Evolutionary conservation across 2,113 vertebrate genomes (phyloP).

Genomic region (Phocoena sinus): DNA sequence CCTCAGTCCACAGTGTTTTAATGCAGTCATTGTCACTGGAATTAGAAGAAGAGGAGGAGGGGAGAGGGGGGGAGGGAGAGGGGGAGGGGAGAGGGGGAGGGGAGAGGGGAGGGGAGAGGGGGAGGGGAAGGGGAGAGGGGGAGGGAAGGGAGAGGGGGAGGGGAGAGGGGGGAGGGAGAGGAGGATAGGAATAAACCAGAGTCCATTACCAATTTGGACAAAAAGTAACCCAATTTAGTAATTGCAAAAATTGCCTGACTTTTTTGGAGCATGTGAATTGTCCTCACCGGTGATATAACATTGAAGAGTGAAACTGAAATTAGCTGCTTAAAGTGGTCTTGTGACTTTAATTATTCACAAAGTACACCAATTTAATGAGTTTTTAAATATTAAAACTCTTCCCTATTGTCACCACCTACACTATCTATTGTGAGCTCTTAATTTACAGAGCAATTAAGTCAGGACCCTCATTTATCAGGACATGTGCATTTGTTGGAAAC

Average conservation of each 20-base stretch:
- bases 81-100: background rate
- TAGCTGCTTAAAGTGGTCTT: slow-evolving; percentile 80
- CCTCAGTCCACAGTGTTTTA: background rate
- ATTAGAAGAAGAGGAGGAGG: background rate
- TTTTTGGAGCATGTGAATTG: slow-evolving; percentile 61
- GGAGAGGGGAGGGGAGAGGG: too few species aligned
- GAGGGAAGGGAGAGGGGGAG: too few species aligned
- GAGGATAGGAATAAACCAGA: background rate
- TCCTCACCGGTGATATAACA: slow-evolving; percentile 77
- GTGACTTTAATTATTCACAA: slow-evolving; percentile 88
- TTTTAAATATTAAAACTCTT: slow-evolving; percentile 99
- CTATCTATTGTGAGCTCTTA: slow-evolving; percentile 89
- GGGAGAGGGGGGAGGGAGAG: too few species aligned
- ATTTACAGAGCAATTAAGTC: slow-evolving; percentile 99
- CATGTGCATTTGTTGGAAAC: slow-evolving; percentile 92
- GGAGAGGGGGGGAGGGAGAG: too few species aligned
- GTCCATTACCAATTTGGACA: background rate
- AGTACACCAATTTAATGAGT: slow-evolving; percentile 94
- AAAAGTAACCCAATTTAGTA: slow-evolving; percentile 62
- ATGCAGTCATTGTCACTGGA: background rate
- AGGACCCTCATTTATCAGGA: slow-evolving; percentile 97
- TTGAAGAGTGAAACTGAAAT: slow-evolving; percentile 84
- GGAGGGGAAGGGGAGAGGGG: too few species aligned
- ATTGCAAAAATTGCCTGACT: slow-evolving; percentile 68
- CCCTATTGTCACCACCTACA: slow-evolving; percentile 87